Base-by-base conservation (phyloP, 2,888 invertebrate genomes). In the Neria commutata region DNA sequence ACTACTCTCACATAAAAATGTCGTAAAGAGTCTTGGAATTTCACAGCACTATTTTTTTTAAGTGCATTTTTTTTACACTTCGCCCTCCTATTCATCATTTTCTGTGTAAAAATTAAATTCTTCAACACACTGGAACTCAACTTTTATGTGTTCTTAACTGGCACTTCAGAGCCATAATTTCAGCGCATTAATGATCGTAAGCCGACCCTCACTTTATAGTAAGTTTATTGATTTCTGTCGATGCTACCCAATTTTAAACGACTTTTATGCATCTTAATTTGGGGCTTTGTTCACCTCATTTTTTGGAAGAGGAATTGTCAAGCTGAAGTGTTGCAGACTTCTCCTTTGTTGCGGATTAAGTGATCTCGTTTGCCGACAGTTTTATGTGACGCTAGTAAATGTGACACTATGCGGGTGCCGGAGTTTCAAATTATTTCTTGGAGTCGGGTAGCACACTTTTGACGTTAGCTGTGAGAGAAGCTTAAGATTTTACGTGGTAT, bases 331-430 rank as follows among this genome's bases (percentile, higher is more conserved):
- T 11, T 29, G 29, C 11, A 11, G 6, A 8, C 29, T 62, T 60
- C 66, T 70, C 62, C 68, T 50, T 55, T 67, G 26, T 49, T 56
- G 55, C 47, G 54, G 54, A 57, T 25, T 8, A 26, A 25, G 16
- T 48, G 16, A 16, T 40, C 52, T 42, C 26, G 42, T 53, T 53
- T 25, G 26, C 29, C 16, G 4, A 16, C 52, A 17, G 3, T 53
- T 53, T 53, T 53, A 53, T 53, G 52, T 4, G 10, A 11, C 2
- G 21, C n/a, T 24, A 16, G 51, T 51, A 34, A 51, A 51, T 51
- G 34, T 34, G 34, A 34, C 33, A 51, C 34, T 34, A 21, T 19
- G 37, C 37, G 34, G 23, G 37, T 25, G 6, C n/a, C n/a, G n/a
- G n/a, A n/a, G n/a, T n/a, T n/a, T n/a, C n/a, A n/a, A n/a, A n/a